Percentiles rank a stretch among this genome's conserved stretches.
These are phyloP conservation scores for Volucella inflata DNA, from an alignment of 2,888 invertebrate species.

Conservation along the genomic window DNA sequence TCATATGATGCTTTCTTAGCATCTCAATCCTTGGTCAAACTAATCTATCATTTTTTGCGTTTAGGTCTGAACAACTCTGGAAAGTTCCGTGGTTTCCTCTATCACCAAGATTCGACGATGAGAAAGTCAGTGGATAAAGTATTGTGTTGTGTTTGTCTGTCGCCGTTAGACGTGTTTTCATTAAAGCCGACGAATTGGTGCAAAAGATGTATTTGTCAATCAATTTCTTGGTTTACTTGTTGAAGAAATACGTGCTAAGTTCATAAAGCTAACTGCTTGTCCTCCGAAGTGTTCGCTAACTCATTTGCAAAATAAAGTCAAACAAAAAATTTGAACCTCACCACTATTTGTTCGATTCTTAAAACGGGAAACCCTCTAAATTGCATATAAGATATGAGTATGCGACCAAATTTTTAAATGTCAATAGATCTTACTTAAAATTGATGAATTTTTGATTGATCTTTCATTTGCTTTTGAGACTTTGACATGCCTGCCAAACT, in stretches of 20 bases:
- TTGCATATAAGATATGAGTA: no score
- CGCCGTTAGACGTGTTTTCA: conserved; percentile 98
- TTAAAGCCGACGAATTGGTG: conserved; percentile 97
- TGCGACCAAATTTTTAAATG: no score
- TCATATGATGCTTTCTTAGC: conserved; percentile 99
- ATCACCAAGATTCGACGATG: conserved; percentile 98
- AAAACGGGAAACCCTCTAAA: no score
- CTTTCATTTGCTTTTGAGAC: no score
- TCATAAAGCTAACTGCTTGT: no score
- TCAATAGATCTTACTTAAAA: no score
- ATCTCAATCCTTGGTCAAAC: conserved; percentile 99
- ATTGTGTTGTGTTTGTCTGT: conserved; percentile 99
- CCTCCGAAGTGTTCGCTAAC: no score
- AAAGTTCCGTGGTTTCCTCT: conserved; percentile 99
- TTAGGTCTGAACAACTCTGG: conserved; percentile 99
- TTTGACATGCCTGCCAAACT: no score
- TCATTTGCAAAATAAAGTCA: no score
- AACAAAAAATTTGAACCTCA: no score
- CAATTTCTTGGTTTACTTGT: conserved; percentile 99
- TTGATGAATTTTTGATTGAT: no score
- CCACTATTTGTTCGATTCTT: no score
- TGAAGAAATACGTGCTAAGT: conserved; percentile 96
- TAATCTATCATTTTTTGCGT: conserved; percentile 98
- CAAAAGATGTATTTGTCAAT: conserved; percentile 98
- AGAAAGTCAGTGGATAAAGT: conserved; percentile 99